These are phyloP conservation scores for Melanotaenia boesemani DNA, from an alignment of 2,797 vertebrate genomes.

Conservation along the genomic window DNA sequence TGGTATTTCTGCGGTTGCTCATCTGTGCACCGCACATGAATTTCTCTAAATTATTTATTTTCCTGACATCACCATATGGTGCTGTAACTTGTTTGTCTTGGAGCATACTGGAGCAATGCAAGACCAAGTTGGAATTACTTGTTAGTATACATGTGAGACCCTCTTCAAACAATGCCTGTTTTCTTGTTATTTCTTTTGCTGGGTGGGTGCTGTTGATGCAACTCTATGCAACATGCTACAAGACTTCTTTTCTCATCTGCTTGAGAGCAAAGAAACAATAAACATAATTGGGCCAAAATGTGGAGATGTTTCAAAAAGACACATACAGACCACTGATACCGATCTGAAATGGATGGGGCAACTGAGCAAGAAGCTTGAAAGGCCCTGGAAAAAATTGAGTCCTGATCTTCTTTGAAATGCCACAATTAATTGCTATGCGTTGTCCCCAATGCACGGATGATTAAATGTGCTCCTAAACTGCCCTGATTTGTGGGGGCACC, in stretches of 20 bases:
- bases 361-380: constrained; percentile 56
- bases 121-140: constrained; percentile 73
- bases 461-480: constrained; percentile 89
- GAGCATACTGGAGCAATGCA: constrained; percentile 73
- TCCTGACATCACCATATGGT: constrained; percentile 82
- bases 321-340: constrained; percentile 14
- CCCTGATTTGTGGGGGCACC: constrained; percentile 90
- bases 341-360: constrained; percentile 47
- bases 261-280: constrained; percentile 53
- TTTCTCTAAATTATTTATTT: constrained; percentile 85
- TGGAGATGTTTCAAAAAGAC: constrained; percentile 56
- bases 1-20: constrained; percentile 83
- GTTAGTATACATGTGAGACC: constrained; percentile 76
- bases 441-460: constrained; percentile 83
- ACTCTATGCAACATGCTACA: constrained; percentile 63
- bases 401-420: constrained; percentile 88
- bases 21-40: constrained; percentile 76
- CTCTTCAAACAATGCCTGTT: constrained; percentile 79
- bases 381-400: constrained; percentile 77
- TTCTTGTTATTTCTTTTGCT: constrained; percentile 74
- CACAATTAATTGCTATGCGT: constrained; percentile 86
- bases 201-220: constrained; percentile 79
- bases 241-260: constrained; percentile 58
- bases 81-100: constrained; percentile 79
- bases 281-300: constrained; percentile 72